Evolutionary conservation across 2,888 invertebrate genomes (phyloP).

Genomic region (Drosophila niveifrons): DNA sequence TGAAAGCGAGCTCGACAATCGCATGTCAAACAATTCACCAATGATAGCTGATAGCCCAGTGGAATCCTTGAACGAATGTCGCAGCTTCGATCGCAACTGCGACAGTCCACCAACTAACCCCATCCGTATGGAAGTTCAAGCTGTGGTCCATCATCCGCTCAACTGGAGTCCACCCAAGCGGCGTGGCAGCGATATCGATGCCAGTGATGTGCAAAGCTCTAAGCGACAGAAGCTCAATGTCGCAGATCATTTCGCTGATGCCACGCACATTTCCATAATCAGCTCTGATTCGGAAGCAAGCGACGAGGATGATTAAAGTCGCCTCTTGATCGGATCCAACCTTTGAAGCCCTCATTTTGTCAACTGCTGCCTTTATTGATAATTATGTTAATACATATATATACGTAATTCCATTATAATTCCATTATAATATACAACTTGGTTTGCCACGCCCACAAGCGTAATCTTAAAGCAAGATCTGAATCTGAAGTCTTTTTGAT

Average conservation of each 20-base stretch:
- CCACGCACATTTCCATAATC: conserved; percentile 29
- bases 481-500: too few species aligned
- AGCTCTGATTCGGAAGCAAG: conserved; percentile 53
- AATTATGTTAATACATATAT: not conserved
- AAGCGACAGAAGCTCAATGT: not conserved
- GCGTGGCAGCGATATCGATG: not conserved
- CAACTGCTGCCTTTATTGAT: not conserved
- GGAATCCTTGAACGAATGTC: not conserved
- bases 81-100: conserved; percentile 16
- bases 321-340: conserved; percentile 58
- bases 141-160: conserved; percentile 75
- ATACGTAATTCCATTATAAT: not conserved
- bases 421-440: too few species aligned
- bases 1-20: conserved; percentile 74
- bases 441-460: too few species aligned
- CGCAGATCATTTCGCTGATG: conserved; percentile 7
- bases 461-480: too few species aligned
- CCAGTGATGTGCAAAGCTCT: not conserved
- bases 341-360: not conserved
- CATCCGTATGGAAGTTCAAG: conserved; percentile 57
- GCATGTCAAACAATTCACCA: conserved; percentile 67
- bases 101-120: conserved; percentile 61
- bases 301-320: conserved; percentile 51
- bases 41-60: conserved; percentile 62
- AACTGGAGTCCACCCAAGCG: conserved; percentile 68